Conservation (phyloP, 2,888 invertebrate species). For the Ametastegia equiseti region DNA sequence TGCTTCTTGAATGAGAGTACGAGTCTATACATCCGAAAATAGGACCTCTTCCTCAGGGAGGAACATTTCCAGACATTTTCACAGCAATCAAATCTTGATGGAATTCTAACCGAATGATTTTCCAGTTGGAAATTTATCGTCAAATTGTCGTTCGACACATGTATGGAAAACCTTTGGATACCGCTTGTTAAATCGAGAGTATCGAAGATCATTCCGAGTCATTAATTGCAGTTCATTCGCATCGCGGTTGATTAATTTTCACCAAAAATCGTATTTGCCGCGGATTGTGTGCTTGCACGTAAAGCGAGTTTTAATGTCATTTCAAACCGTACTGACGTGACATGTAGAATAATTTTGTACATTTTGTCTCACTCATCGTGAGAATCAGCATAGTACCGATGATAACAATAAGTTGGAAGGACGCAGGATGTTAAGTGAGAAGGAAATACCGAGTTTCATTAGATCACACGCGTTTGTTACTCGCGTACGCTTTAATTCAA, state of each 20-base stretch:
- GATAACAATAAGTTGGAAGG: constrained; percentile 11
- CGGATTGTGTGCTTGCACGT: background rate
- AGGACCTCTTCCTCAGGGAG: background rate
- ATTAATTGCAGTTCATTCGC: background rate
- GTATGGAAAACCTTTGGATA: background rate
- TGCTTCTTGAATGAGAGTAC: background rate
- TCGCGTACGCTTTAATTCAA: background rate
- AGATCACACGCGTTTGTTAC: background rate
- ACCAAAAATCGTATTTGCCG: background rate
- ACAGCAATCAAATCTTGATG: background rate
- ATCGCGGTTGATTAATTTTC: background rate
- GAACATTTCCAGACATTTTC: background rate
- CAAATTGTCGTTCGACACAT: background rate
- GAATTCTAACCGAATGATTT: background rate
- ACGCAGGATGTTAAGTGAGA: constrained; percentile 1
- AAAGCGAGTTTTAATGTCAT: background rate
- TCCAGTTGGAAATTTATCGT: background rate
- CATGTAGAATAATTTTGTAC: background rate
- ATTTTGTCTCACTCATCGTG: background rate
- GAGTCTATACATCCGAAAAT: background rate
- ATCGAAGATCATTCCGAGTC: background rate
- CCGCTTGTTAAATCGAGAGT: background rate
- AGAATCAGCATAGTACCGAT: background rate
- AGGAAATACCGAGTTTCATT: background rate
- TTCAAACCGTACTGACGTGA: background rate